Base-by-base conservation (phyloP, 2,113 vertebrate species). In the Solea solea region DNA sequence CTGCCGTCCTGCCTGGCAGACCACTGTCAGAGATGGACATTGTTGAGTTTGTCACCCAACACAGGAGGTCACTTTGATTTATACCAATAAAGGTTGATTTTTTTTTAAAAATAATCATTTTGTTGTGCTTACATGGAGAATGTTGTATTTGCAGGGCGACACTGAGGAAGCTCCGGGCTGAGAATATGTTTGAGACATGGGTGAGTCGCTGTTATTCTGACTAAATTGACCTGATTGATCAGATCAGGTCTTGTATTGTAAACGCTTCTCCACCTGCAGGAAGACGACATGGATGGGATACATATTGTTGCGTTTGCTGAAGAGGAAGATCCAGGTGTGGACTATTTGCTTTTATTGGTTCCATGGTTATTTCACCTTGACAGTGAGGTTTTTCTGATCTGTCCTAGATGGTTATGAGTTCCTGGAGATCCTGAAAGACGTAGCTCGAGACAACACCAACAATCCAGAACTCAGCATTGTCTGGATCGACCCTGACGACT, bases 111-210 rank as follows among this genome's bases (percentile, higher is more conserved):
- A n/a, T 14, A 39, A 15, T 3, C 1, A 13, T 59, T 49, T 34
- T 10, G 27, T 5, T 27, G 15, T 42, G 15, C 56, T 21, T 78
- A 21, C 3, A 39, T 56, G 21, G 3, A 54, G 28, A 27, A 40
- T 50, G 1, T 78, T 13, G 1, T 81, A 9, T 50, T 88, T 87
- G 2, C 90, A 99, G 97, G 86, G 94, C 97, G 4, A 99, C 97
- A 5, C 75, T 99, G 76, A 93, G 97, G 80, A 98, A 98, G 72
- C 92, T 99, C 39, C 95, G 96, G 27, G 96, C 97, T 41, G 95
- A 98, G 82, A 96, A 98, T 50, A 98, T 98, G 97, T 99, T 96
- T 93, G 97, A 98, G 91, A 98, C 95, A 0, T 99, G 97, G 97
- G 97, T 99, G 93, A 96, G 95, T 62, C 14, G 4, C 9, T n/a